phyloP scores from a whole-genome alignment of 2,113 vertebrate species.

The Nycticebus coucang region DNA sequence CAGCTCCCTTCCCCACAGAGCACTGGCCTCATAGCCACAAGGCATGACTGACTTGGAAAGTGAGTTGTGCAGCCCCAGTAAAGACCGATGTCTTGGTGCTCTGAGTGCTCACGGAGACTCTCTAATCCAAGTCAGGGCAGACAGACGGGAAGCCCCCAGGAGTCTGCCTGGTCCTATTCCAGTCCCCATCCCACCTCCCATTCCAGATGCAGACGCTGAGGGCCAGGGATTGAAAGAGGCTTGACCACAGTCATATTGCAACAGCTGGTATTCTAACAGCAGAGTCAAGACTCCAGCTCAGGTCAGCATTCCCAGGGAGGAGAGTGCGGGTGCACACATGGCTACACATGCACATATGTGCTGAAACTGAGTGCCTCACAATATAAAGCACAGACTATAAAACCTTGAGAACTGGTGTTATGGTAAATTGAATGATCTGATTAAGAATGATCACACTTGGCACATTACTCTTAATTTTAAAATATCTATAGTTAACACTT shows the following conservation, averaged over 20 bases:
- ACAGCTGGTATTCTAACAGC: background rate
- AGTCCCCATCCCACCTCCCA: background rate
- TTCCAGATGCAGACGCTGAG: background rate
- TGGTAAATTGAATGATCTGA: background rate
- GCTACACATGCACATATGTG: background rate
- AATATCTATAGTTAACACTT: background rate
- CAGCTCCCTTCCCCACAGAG: background rate
- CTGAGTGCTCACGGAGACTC: background rate
- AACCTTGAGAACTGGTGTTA: background rate
- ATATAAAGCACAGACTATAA: background rate
- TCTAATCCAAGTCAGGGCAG: background rate
- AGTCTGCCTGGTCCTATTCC: background rate
- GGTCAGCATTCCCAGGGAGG: background rate
- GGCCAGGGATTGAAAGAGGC: background rate
- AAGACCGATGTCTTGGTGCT: background rate
- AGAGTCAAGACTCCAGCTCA: background rate
- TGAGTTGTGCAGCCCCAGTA: background rate
- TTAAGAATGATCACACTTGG: background rate
- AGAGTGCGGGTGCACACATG: background rate
- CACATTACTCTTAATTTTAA: slow-evolving; percentile 25
- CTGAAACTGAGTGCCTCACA: background rate
- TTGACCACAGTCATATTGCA: background rate
- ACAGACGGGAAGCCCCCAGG: background rate
- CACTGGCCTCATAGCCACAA: background rate
- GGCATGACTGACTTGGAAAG: background rate